Percentiles rank a stretch among this genome's conserved stretches.
These are phyloP conservation scores for Salmo trutta DNA, from an alignment of 2,797 vertebrate genomes.

Conservation along the genomic window DNA sequence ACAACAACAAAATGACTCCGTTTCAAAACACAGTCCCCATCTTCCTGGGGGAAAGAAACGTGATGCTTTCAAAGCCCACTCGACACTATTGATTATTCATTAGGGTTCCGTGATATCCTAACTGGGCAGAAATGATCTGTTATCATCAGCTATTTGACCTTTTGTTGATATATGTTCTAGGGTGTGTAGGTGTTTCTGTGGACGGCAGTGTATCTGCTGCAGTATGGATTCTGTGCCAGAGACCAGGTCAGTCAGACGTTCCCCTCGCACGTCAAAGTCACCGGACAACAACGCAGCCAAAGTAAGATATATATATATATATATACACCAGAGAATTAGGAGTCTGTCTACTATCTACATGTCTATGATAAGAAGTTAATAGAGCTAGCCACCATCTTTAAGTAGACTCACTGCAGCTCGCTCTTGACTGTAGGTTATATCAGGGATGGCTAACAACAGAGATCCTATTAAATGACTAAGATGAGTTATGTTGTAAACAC, in stretches of 20 bases:
- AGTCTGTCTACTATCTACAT: too few relatives aligned
- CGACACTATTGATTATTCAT: not conserved
- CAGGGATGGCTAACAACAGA: too few relatives aligned
- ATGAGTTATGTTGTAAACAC: too few relatives aligned
- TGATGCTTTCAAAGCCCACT: not conserved
- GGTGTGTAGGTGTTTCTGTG: not conserved
- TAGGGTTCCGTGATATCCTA: not conserved
- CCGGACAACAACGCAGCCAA: constrained; percentile 35
- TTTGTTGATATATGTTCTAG: not conserved
- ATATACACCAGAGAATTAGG: not conserved
- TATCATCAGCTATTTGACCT: not conserved
- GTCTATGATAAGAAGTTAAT: not conserved
- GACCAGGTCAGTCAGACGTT: constrained; percentile 23
- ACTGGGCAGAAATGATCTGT: not conserved
- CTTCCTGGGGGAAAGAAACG: not conserved
- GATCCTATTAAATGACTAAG: too few relatives aligned
- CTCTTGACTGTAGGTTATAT: too few relatives aligned
- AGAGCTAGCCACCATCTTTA: too few relatives aligned
- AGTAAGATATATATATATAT: constrained; percentile 48
- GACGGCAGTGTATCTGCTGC: constrained; percentile 6
- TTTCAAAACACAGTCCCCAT: not conserved
- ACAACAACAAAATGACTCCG: not conserved
- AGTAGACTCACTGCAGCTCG: too few relatives aligned
- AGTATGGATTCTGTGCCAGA: constrained; percentile 44
- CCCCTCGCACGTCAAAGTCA: constrained; percentile 29